Evolutionary conservation across 2,113 vertebrate genomes (phyloP).

Genomic region (Pheucticus melanocephalus): DNA sequence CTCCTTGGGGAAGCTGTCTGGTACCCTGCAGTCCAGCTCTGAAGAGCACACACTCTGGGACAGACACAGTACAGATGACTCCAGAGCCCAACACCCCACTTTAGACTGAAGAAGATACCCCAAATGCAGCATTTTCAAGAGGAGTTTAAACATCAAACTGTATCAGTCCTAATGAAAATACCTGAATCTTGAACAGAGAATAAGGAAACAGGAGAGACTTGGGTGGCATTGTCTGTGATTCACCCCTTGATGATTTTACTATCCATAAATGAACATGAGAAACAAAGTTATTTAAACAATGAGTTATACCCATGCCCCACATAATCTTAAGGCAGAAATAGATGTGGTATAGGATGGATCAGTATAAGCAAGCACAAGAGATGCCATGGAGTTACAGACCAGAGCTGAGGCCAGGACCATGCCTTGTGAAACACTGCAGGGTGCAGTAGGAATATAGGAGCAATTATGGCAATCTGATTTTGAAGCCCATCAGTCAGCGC

Average conservation of each 20-base stretch:
- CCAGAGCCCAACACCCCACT: background rate
- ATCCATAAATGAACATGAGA: background rate
- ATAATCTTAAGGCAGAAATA: background rate
- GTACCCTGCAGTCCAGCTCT: background rate
- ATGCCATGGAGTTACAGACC: background rate
- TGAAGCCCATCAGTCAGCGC: background rate
- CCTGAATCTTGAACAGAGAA: background rate
- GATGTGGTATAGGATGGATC: background rate
- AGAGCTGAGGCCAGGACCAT: background rate
- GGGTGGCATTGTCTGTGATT: background rate
- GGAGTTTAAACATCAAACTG: background rate
- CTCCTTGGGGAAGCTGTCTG: conserved; percentile 31
- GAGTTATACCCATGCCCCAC: background rate
- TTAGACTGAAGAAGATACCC: background rate
- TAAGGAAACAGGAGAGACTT: background rate
- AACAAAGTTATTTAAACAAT: background rate
- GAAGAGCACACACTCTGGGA: background rate
- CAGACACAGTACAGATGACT: background rate
- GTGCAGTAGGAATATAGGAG: background rate
- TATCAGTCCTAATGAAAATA: background rate
- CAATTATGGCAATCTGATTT: background rate
- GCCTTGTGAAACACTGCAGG: background rate
- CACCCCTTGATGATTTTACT: background rate
- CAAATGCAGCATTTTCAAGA: background rate
- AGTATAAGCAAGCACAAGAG: background rate